Conservation (phyloP, 2,113 vertebrate genomes). For the Vulpes lagopus region DNA sequence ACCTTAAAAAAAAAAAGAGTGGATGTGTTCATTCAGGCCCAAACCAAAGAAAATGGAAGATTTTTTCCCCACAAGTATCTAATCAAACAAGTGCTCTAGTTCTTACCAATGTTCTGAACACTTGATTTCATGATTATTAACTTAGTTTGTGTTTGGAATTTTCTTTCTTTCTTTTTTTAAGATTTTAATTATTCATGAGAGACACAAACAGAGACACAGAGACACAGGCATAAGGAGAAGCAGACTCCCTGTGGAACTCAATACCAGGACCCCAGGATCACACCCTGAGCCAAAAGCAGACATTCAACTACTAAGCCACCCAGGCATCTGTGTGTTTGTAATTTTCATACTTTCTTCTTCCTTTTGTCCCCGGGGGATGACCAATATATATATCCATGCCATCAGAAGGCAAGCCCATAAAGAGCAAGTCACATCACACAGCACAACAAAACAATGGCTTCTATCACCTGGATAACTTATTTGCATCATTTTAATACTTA, state of each 20-base stretch:
- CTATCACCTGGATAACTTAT: neutral
- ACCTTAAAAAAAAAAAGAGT: too few species aligned
- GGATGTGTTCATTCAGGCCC: slow-evolving; percentile 4
- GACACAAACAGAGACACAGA: too few species aligned
- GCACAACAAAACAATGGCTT: neutral
- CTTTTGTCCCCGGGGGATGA: neutral
- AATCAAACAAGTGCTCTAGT: neutral
- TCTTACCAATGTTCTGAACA: neutral
- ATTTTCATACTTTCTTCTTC: neutral
- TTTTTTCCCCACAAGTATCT: neutral
- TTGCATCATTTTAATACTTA: neutral
- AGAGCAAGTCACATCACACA: neutral
- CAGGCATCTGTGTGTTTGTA: neutral
- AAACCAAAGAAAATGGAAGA: neutral
- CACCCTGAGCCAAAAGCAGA: too few species aligned
- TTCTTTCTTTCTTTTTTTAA: neutral
- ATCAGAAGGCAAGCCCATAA: neutral
- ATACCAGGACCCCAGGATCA: too few species aligned
- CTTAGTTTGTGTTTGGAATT: neutral
- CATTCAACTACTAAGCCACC: too few species aligned
- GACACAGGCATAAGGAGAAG: too few species aligned
- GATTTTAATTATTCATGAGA: too few species aligned
- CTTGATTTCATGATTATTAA: neutral
- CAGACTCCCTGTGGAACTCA: too few species aligned
- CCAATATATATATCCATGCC: neutral